Evolutionary conservation across 2,797 vertebrate species (phyloP), one percentile per base, ranked within the genome.

Genomic region (Intellagama lesueurii): DNA sequence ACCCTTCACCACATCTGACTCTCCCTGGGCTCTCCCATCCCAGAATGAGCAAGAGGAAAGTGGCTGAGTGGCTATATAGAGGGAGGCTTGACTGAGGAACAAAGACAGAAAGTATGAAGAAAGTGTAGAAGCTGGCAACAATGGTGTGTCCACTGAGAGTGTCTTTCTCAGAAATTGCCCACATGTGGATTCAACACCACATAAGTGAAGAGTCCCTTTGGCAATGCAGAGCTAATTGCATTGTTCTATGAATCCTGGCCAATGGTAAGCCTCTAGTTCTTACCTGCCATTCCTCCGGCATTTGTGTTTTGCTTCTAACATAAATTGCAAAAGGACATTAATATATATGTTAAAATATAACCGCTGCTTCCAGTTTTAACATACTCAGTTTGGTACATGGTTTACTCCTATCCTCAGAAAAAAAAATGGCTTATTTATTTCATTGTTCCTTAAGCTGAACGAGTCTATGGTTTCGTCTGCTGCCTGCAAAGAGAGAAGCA

Each of bases 211-310:
- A 11, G 26, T 8, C 7, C 24, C 52, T 32, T 35, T 85, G 64
- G 2, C 30, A 68, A 52, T 17, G 3, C 11, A 80, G 76, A 79
- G 69, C 12, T 52, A 69, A 17, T 5, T 5, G 3, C 30, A 44
- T 68, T 28, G 30, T 16, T 69, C 40, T 32, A 49, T 69, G 40
- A 7, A 26, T 47, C 17, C 9, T 86, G 73, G 2, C 28, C 30
- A 93, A 91, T 85, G 47, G 87, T 86, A 89, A 4, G 47, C 66
- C 92, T 92, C 47, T 1, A 80, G 7, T 49, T 87, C 11, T 75
- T 87, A 81, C 5, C 47, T 89, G 72, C 64, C 72, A 6, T 77
- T 92, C 73, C 75, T 88, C 24, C 24, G 87, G 4, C 7, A 82
- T n/a, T 52, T 68, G 35, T 68, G 2, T 12, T 14, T 52, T 66